A percentile compares a stretch with the other conserved stretches of the same genome.
phyloP scores from a whole-genome alignment of 2,113 vertebrate genomes.

The Salminus brasiliensis region DNA sequence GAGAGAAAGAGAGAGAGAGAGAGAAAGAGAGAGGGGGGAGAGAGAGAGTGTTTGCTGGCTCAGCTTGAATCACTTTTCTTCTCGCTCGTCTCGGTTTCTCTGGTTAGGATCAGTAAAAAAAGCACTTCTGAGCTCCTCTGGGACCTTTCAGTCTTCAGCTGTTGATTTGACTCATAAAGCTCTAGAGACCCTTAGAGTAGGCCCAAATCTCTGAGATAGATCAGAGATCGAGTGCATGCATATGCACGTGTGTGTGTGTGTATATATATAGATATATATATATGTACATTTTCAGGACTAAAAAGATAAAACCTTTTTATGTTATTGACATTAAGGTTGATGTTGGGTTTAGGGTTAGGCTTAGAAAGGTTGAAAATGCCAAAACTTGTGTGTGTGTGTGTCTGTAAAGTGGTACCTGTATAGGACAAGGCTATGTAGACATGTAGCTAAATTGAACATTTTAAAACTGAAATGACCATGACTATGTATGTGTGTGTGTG shows the following conservation, averaged over 20 bases:
- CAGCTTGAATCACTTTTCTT: background rate
- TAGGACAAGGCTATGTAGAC: too few species aligned
- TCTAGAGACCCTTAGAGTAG: background rate
- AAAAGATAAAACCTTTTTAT: too few species aligned
- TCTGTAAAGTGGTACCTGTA: too few species aligned
- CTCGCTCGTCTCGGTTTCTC: background rate
- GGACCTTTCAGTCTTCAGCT: conserved; percentile 1
- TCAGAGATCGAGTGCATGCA: background rate
- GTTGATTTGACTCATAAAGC: conserved; percentile 5
- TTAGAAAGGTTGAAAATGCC: too few species aligned
- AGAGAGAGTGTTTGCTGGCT: background rate
- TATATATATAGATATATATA: background rate
- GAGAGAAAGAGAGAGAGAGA: too few species aligned
- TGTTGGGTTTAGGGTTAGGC: too few species aligned
- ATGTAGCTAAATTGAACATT: too few species aligned
- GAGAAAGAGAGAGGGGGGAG: background rate
- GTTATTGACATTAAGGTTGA: too few species aligned
- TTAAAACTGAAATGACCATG: background rate
- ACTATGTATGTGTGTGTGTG: background rate
- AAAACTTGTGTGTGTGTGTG: too few species aligned
- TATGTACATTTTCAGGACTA: too few species aligned
- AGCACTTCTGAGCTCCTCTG: background rate
- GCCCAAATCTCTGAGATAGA: background rate
- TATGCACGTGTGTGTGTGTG: background rate
- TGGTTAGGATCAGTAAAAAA: conserved; percentile 1